Evolutionary conservation across 2,113 vertebrate species (phyloP), one percentile per base, ranked within the genome.

Genomic region (Atlantisia rogersi): DNA sequence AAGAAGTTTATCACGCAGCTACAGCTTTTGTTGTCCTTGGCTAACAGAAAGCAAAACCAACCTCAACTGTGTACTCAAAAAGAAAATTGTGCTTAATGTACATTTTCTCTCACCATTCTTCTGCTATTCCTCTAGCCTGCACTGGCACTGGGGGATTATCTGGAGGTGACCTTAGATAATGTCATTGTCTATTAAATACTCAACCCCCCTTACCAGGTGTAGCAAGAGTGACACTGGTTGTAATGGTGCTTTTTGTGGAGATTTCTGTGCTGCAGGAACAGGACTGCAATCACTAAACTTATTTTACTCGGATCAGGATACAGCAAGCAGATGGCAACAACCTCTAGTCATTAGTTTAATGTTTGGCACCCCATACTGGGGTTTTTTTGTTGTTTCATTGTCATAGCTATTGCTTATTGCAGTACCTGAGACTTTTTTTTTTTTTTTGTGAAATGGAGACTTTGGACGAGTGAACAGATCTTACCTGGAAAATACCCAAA

Each of bases 11-110:
- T 94, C 89, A 56, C 62, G 60, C 39, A 82, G 91, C 86, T 91
- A 78, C 52, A 86, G 42, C 83, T 96, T 96, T 94, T 96, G 91
- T 95, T 97, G 65, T 92, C 86, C 89, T 95, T 96, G 95, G 94
- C 96, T 87, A 84, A 84, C 32, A 84, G 69, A 95, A 95, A 84
- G 69, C 73, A 94, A 95, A 94, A 42, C 60, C 65, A 92, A 76
- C 62, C 77, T 89, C 80, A 81, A 16, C 60, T 94, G 44, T 65
- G 39, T 75, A 62, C 50, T 82, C 69, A 69, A 14, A 71, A 85
- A 64, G 48, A 90, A 96, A 81, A 64, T 26, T 50, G 31, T 82
- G 65, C 70, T 92, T 88, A 86, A 83, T 0, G 0, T 71, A 78
- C 60, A 5, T 71, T 81, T 91, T 65, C 44, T 48, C 11, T 69